phyloP scores from a whole-genome alignment of 2,113 vertebrate species.

The Plecturocebus donacophilus region DNA sequence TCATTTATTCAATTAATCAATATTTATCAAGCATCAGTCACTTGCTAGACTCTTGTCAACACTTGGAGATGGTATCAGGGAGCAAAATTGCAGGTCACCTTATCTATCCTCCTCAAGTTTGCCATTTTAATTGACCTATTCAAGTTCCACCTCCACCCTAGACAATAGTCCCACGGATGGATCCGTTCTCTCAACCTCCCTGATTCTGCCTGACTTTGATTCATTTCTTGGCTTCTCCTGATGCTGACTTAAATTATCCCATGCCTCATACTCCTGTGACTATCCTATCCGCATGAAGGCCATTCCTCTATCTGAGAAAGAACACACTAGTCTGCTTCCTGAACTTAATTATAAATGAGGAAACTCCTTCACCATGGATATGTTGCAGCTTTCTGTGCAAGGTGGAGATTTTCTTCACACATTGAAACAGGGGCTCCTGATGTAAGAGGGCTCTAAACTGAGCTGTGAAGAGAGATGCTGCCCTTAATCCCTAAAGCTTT shows the following conservation, averaged over 20 bases:
- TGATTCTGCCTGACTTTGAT: background rate
- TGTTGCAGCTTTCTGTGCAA: background rate
- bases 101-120: background rate
- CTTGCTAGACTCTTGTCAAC: background rate
- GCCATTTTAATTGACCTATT: background rate
- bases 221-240: background rate
- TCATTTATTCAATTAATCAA: background rate
- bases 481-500: background rate
- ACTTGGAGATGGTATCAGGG: background rate
- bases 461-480: background rate
- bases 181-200: background rate
- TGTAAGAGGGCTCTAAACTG: background rate
- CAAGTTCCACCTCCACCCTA: background rate
- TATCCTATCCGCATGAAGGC: background rate
- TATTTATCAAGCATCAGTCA: background rate
- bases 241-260: background rate
- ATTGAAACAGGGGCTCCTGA: background rate
- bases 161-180: background rate
- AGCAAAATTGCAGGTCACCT: background rate
- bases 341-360: background rate
- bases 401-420: constrained; percentile 7
- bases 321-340: background rate
- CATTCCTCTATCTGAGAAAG: background rate
- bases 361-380: background rate
- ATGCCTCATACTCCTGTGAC: background rate